Conservation (phyloP, 2,888 invertebrate genomes). For the Pediacus dermestoides region DNA sequence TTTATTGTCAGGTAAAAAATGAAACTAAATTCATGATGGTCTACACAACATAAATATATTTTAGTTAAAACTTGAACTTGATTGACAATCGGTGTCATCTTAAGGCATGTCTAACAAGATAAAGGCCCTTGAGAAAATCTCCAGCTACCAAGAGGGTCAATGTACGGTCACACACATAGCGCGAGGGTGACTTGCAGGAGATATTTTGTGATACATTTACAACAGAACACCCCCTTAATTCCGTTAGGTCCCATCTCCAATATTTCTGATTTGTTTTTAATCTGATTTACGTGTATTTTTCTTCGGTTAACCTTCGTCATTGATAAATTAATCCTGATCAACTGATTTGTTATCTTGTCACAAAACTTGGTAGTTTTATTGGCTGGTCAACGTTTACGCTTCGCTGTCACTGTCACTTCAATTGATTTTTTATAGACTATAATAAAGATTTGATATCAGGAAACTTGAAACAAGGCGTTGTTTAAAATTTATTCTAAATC, state of each 20-base stretch:
- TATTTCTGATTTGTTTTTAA: slow-evolving; percentile 8
- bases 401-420: not conserved
- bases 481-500: too few relatives aligned
- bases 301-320: slow-evolving; percentile 2
- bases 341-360: slow-evolving; percentile 8
- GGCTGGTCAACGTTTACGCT: not conserved
- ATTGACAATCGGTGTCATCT: too few relatives aligned
- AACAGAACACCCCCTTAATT: slow-evolving; percentile 3
- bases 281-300: slow-evolving; percentile 7
- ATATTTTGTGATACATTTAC: slow-evolving; percentile 3
- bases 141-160: too few relatives aligned
- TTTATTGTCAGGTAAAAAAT: too few relatives aligned
- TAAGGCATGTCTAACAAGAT: too few relatives aligned
- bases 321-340: slow-evolving; percentile 6
- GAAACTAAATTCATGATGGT: too few relatives aligned
- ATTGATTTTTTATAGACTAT: not conserved
- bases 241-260: not conserved
- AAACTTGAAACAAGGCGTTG: too few relatives aligned
- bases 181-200: too few relatives aligned
- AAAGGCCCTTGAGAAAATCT: too few relatives aligned
- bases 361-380: slow-evolving; percentile 1
- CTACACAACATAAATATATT: too few relatives aligned
- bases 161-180: slow-evolving; percentile 1
- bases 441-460: too few relatives aligned
- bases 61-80: too few relatives aligned